phyloP scores from a whole-genome alignment of 64 coral and sea anemone genomes.

The Astreopora myriophthalma region DNA sequence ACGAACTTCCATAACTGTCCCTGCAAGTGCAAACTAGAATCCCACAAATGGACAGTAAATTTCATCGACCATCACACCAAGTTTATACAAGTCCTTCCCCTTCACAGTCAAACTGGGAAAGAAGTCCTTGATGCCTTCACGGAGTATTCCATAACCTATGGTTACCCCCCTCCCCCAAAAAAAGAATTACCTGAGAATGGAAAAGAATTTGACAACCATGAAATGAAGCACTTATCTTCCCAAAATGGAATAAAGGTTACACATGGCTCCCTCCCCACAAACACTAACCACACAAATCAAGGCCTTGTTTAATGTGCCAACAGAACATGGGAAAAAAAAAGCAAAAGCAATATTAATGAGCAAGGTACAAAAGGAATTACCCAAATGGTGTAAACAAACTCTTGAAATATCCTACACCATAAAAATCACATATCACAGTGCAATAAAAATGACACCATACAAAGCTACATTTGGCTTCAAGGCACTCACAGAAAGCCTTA shows the following conservation, averaged over 20 bases:
- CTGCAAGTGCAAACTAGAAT: too few species aligned
- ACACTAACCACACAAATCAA: neutral
- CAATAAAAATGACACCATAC: neutral
- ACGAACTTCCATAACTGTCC: too few species aligned
- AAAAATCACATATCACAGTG: neutral
- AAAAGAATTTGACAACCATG: conserved; percentile 15
- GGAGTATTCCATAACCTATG: neutral
- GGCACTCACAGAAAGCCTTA: neutral
- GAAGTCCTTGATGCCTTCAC: conserved; percentile 22
- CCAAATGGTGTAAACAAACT: neutral
- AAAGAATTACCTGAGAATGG: conserved; percentile 6
- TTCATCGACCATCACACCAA: conserved; percentile 67
- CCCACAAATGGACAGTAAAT: too few species aligned
- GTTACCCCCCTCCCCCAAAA: neutral
- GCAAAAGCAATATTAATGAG: neutral
- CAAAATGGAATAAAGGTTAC: neutral
- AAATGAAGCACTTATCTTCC: neutral
- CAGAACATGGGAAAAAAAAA: conserved; percentile 9
- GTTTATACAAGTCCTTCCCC: conserved; percentile 43
- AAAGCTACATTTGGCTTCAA: neutral
- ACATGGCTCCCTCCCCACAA: neutral
- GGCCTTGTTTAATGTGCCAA: neutral
- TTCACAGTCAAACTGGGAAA: conserved; percentile 46
- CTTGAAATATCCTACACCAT: neutral
- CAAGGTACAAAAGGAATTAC: neutral